Evolutionary conservation across 2,113 vertebrate genomes (phyloP), one percentile per base, ranked within the genome.

Genomic region (Sceloporus tristichus): DNA sequence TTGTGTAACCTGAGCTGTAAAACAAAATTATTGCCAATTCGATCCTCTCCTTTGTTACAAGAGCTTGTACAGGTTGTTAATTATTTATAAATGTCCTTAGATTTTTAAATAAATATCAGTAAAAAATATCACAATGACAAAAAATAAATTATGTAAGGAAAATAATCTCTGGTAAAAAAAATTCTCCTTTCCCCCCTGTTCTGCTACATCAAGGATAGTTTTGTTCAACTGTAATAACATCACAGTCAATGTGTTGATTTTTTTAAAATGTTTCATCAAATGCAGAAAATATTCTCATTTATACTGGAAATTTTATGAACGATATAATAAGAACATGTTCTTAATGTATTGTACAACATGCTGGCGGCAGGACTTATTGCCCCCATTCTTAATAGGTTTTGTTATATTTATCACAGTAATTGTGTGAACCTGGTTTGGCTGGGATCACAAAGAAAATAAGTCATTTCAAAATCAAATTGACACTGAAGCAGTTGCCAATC

Each of bases 1-100:
- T 76, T 78, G 84, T 92, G 48, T 89, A 90, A 90, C 14, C 8
- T 40, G 19, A 89, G 40, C 11, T 59, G 34, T 27, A 68, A 87
- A 89, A 3, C 78, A 82, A 87, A 92, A 66, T 90, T 93, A 76
- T 88, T 91, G 10, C 38, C 85, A 48, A 74, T 59, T 56, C 75
- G 38, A 85, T 91, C 88, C 68, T 62, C 74, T 75, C 68, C 82
- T 82, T 89, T 88, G 48, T 79, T 91, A 93, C 68, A 90, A 87
- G 89, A 84, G 73, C 34, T 86, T 95, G 91, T 65, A 84, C 34
- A 84, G 59, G 53, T 92, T 87, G 92, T 90, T 94, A 89, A 91
- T 92, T 94, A 92, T 91, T 90, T 93, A 85, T 88, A 89, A 92
- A 92, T 93, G 91, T 93, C 93, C 95, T 93, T 91, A 87, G 91